Base-by-base conservation (phyloP, 2,888 invertebrate species). In the Drosophila vallismaia region DNA sequence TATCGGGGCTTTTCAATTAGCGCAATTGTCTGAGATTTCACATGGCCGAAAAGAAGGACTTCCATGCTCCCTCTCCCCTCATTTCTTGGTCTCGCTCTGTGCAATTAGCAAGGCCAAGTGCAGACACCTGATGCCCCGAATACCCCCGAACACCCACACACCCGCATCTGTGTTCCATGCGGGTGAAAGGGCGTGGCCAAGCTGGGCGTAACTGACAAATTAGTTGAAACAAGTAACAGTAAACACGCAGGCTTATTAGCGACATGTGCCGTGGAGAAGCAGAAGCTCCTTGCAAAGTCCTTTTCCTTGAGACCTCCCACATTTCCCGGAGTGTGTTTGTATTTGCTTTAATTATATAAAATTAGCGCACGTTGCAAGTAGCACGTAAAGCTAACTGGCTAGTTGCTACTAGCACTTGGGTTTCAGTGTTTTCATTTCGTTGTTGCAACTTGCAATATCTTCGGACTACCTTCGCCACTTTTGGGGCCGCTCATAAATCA, bases 241-340 rank as follows among this genome's bases (percentile, higher is more conserved):
- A 87, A 85, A 85, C 83, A 82, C 86, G 83, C 77, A 79, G 83
- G 83, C 82, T 83, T 83, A 83, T 86, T 86, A 83, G 86, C 75
- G 80, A 86, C 77, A 79, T 79, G 84, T 79, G 86, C 44, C 26
- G 36, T 26, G 28, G 46, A 67, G 45, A 33, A 31, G 56, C 9
- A 51, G 50, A 42, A 28, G 40, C 50, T 45, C 26, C 48, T 4
- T 10, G n/a, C 14, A 8, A 31, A 24, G 28, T 45, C 14, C 56
- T 50, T 38, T 59, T 50, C 31, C 51, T 60, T 55, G 58, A 62
- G 71, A 64, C 77, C 73, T 72, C 66, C 63, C 19, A 44, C 26
- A 56, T 57, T 48, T 57, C 31, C 38, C 19, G 26, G 51, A 46
- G 40, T 50, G 50, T 81, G 86, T 75, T 77, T 77, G 80, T 86